These are phyloP conservation scores for Saccostrea glomerata DNA, from an alignment of 1,140 invertebrate genomes.

Conservation along the genomic window DNA sequence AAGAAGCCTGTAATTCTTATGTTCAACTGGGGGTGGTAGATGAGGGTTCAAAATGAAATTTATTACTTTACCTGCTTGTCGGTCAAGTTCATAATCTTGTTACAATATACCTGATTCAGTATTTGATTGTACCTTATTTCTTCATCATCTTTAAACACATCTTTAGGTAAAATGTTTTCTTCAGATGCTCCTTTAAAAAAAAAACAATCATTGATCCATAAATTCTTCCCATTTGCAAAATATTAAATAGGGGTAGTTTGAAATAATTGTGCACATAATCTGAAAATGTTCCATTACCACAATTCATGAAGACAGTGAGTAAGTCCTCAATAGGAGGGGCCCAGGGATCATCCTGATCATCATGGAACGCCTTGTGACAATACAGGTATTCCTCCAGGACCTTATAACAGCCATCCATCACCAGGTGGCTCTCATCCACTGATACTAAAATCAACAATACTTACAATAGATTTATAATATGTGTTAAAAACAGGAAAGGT, in stretches of 20 bases:
- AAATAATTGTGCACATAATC: background rate
- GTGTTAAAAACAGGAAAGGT: no score
- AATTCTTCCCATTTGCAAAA: background rate
- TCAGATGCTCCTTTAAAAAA: constrained; percentile 1
- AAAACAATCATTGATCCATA: background rate
- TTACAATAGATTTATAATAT: no score
- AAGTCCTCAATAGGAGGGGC: constrained; percentile 48
- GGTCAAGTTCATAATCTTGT: no score
- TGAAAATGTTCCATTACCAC: constrained; percentile 41
- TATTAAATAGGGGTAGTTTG: background rate
- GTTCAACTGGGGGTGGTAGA: no score
- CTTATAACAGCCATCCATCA: constrained; percentile 46
- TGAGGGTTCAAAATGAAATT: no score
- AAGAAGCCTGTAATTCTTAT: no score
- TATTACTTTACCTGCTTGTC: no score
- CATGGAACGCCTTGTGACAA: constrained; percentile 41
- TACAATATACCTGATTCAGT: background rate
- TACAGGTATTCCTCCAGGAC: constrained; percentile 47
- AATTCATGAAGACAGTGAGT: constrained; percentile 50
- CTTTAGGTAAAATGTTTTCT: background rate
- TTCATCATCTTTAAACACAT: background rate
- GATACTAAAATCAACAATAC: constrained; percentile 44
- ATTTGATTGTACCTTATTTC: background rate
- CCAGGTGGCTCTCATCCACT: constrained; percentile 42
- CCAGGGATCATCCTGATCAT: constrained; percentile 37